Conservation (phyloP, 2,888 invertebrate species). For the Alloplasta piceator region DNA sequence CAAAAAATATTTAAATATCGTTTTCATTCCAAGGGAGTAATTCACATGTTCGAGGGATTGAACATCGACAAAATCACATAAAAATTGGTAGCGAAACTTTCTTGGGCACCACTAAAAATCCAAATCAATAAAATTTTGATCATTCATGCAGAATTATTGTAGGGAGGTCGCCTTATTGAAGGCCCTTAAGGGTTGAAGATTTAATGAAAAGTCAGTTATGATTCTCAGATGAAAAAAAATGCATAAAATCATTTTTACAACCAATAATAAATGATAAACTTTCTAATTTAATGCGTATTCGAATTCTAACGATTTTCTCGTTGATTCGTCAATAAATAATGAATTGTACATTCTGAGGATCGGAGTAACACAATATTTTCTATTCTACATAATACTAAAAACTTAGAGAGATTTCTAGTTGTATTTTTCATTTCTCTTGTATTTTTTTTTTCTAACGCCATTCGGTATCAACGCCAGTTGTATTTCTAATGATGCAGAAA, state of each 20-base stretch:
- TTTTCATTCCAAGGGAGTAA: no score
- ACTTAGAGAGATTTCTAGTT: conserved; percentile 15
- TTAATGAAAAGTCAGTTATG: no score
- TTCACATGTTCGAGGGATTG: no score
- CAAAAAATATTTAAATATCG: no score
- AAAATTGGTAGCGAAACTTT: no score
- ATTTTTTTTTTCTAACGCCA: not conserved
- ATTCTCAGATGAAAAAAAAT: not conserved
- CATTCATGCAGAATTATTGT: no score
- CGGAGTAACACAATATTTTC: not conserved
- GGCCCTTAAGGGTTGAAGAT: no score
- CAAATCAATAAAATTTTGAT: no score
- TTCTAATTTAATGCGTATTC: not conserved
- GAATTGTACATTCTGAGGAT: conserved; percentile 3
- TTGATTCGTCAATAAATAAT: conserved; percentile 39
- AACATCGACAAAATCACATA: no score
- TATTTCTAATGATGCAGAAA: not conserved
- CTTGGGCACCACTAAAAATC: no score
- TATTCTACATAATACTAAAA: conserved; percentile 55
- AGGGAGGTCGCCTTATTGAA: no score
- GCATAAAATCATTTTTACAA: not conserved
- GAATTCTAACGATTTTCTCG: not conserved
- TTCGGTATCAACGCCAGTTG: not conserved
- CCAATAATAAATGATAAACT: not conserved
- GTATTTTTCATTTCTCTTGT: not conserved